Evolutionary conservation across 1,140 invertebrate species (phyloP).

Genomic region (Argopecten irradians): DNA sequence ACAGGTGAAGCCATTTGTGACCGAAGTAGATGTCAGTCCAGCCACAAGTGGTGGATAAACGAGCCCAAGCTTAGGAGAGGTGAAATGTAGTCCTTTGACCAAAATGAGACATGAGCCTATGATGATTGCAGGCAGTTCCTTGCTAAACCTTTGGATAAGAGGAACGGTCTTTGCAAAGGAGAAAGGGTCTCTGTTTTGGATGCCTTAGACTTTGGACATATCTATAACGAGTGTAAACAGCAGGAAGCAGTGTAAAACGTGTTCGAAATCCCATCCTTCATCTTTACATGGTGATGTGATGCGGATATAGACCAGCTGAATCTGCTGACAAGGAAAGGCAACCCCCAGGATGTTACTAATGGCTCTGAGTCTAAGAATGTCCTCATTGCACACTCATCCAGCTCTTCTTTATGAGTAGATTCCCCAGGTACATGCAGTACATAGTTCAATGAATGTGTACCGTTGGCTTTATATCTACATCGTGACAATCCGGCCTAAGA

Average conservation of each 20-base stretch:
- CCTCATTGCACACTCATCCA: too few species aligned
- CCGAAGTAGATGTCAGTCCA: neutral
- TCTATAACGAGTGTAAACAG: neutral
- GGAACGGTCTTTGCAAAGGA: conserved; percentile 19
- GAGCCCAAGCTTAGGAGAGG: too few species aligned
- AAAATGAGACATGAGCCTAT: neutral
- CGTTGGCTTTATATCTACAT: conserved; percentile 40
- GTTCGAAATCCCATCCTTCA: neutral
- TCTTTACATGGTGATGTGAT: conserved; percentile 36
- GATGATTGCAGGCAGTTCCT: conserved; percentile 30
- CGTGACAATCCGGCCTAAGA: conserved; percentile 35
- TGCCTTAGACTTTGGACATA: conserved; percentile 4
- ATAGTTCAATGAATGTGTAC: conserved; percentile 25
- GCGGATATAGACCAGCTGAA: too few species aligned
- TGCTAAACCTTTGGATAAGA: neutral
- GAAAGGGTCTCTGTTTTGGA: conserved; percentile 35
- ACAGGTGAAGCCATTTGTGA: neutral
- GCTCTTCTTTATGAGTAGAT: too few species aligned
- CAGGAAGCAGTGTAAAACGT: conserved; percentile 26
- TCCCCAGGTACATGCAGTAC: too few species aligned
- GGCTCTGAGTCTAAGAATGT: too few species aligned
- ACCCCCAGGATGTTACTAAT: too few species aligned
- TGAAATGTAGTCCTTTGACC: neutral
- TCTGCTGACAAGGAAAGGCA: too few species aligned
- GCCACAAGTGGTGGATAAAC: too few species aligned